Evolutionary conservation across 2,797 vertebrate genomes (phyloP), one percentile per base, ranked within the genome.

Genomic region (Emys orbicularis): DNA sequence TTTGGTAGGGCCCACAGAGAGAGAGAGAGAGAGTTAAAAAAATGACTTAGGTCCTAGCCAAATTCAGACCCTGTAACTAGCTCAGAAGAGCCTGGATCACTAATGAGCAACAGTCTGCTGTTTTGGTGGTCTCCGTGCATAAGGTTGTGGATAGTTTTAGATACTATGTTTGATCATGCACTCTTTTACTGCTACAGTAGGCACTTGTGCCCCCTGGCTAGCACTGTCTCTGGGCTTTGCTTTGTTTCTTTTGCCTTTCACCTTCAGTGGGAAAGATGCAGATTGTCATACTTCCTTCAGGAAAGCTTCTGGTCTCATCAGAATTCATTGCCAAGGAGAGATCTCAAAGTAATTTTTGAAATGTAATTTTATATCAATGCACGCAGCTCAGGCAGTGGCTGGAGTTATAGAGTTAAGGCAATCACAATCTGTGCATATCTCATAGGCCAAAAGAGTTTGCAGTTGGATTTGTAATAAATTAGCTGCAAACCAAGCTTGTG

Each of bases 391-490:
- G 57, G 5, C 15, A 95, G 88, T 91, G 54, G 21, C 19, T 92
- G 2, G 50, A 31, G 37, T 93, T 79, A 89, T 79, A 88, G 83
- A 94, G 89, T 65, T 92, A 95, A 90, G 81, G 37, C 25, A 56
- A 25, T 79, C 12, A 37, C 27, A 49, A 41, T 25, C n/a, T 5
- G 31, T 0, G 4, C 1, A 1, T 54, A 25, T 54, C 79, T 81
- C 54, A 81, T 25, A 54, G 52, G 27, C 37, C 80, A 37, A 77
- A 49, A 41, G 89, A 41, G 72, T 85, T 11, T 65, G 74, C 88
- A 5, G 41, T 49, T 77, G 12, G 53, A 31, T 88, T 95, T 95
- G 77, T 95, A 92, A 86, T 96, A 91, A 95, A 93, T 49, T 90
- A 90, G 52, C 92, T 97, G 68, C 54, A 97, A 97, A 83, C 57